Evolutionary conservation across 2,113 vertebrate genomes (phyloP), one percentile per base, ranked within the genome.

Genomic region (Labeo catla): DNA sequence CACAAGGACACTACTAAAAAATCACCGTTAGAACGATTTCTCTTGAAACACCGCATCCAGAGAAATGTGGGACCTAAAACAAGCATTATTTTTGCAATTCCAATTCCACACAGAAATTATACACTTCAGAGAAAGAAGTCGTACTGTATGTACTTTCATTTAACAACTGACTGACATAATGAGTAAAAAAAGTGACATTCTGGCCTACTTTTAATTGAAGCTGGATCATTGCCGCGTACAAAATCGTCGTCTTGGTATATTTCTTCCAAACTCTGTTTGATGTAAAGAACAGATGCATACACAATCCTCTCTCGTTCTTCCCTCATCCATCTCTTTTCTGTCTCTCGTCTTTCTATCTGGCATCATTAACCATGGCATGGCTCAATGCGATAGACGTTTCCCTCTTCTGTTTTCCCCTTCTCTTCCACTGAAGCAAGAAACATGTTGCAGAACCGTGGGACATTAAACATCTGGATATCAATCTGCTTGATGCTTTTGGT

Each of bases 361-460:
- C 81, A 84, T 84, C 81, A 84, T 84, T 84, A 84, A 72, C 68
- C 81, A 84, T 84, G 81, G 81, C 81, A 84, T 43, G 81, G 68
- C 81, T 84, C 49, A 59, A 59, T 59, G 81, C 50, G 50, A 59
- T 57, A 45, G 45, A 59, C 36, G 49, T 73, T 83, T 83, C 68
- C 50, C n/a, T 83, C 81, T 82, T 70, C 81, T 59, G 65, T 83
- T 83, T 73, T 54, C 9, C 65, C 21, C 59, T 21, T 73, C 47
- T 82, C 47, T 70, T 43, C 34, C 50, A 84, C 8, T 73, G 81
- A 84, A 84, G 81, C 81, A 84, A 73, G 68, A 73, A 84, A 84
- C 81, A 84, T 84, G 81, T 84, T 84, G 81, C 81, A 84, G 81
- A 84, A 84, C 81, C 68, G 81, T 73, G 81, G 81, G 81, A 84